Evolutionary conservation across 1,140 invertebrate genomes (phyloP).

Genomic region (Drosophila leontia): DNA sequence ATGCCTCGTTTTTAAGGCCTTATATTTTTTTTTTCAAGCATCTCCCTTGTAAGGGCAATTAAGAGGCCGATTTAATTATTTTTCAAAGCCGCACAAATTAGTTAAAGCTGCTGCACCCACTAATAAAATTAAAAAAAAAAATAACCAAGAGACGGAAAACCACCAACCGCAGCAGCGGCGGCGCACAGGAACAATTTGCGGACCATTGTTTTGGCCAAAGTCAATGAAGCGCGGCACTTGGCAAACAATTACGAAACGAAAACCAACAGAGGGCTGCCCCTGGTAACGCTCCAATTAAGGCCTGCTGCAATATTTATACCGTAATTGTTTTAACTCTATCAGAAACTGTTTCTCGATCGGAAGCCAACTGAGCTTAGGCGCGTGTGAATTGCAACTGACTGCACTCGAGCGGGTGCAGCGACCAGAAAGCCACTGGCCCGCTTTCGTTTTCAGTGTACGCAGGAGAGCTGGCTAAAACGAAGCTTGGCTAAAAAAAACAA

Average conservation of each 20-base stretch:
- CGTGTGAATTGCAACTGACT: constrained; percentile 64
- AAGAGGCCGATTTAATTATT: constrained; percentile 34
- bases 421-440: constrained; percentile 24
- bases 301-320: constrained; percentile 27
- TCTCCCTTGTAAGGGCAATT: constrained; percentile 33
- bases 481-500: constrained; percentile 68
- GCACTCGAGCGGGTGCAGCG: constrained; percentile 8
- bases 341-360: constrained; percentile 14
- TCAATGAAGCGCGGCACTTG: constrained; percentile 45
- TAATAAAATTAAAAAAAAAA: neutral
- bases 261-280: constrained; percentile 4
- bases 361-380: constrained; percentile 64
- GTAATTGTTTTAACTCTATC: constrained; percentile 28
- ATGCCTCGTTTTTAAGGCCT: constrained; percentile 2
- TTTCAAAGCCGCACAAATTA: constrained; percentile 32
- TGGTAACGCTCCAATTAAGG: constrained; percentile 51
- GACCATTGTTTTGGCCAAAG: constrained; percentile 24
- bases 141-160: constrained; percentile 3
- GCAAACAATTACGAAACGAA: constrained; percentile 36
- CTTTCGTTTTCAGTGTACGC: constrained; percentile 73
- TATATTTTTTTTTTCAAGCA: neutral
- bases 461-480: constrained; percentile 29
- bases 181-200: constrained; percentile 14
- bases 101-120: constrained; percentile 41
- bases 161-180: constrained; percentile 10